phyloP scores from a whole-genome alignment of 2,888 invertebrate genomes.

The Drosophila crucigera region DNA sequence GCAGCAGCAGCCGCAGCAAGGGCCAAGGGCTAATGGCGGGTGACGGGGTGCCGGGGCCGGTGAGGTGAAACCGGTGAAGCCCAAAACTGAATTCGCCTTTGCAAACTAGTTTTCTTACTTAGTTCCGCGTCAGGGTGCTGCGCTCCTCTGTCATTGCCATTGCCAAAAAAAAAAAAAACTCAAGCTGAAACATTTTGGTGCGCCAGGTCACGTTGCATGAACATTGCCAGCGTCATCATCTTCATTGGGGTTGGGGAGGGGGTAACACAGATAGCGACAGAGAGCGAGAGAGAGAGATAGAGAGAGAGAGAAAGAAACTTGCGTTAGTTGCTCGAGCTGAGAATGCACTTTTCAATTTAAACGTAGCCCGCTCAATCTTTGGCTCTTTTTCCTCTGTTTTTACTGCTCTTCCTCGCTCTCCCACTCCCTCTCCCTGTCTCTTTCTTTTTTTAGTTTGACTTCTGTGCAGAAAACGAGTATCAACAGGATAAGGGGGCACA shows the following conservation, averaged over 20 bases:
- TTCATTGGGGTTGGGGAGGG: not conserved
- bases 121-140: conserved; percentile 63
- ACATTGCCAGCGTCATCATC: conserved; percentile 27
- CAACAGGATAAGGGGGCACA: conserved; percentile 14
- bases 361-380: conserved; percentile 5
- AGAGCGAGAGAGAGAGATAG: not conserved
- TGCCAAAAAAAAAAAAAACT: conserved; percentile 37
- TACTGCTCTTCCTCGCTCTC: not conserved
- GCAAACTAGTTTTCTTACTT: conserved; percentile 70
- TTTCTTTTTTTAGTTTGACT: not conserved
- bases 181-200: conserved; percentile 37
- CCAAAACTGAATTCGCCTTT: conserved; percentile 28
- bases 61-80: conserved; percentile 36
- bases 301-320: not conserved
- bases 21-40: conserved; percentile 19
- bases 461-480: conserved; percentile 23
- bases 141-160: conserved; percentile 27
- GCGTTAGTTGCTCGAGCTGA: conserved; percentile 37
- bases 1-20: not conserved
- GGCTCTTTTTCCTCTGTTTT: not conserved
- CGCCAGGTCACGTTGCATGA: conserved; percentile 56
- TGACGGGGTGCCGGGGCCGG: not conserved
- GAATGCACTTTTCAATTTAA: conserved; percentile 42
- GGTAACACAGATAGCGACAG: not conserved
- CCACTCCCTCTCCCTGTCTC: not conserved